phyloP scores from a whole-genome alignment of 2,888 invertebrate species.

The Margaritifera margaritifera region DNA sequence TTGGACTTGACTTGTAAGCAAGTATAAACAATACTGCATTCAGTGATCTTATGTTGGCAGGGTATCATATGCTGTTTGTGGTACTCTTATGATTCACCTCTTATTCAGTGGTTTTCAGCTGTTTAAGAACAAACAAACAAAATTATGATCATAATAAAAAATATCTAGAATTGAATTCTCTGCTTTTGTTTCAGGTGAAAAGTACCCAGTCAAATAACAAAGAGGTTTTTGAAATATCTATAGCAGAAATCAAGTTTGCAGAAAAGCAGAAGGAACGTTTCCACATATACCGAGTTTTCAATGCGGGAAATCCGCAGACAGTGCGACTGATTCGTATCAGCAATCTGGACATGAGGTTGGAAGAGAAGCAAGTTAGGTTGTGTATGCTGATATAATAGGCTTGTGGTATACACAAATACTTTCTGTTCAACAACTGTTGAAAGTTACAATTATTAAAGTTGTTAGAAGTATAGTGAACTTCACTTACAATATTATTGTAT shows the following conservation, averaged over 20 bases:
- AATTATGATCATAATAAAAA: constrained; percentile 42
- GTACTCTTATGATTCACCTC: no score
- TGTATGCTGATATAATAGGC: constrained; percentile 55
- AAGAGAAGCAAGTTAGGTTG: constrained; percentile 56
- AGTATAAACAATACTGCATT: no score
- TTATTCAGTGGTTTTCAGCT: no score
- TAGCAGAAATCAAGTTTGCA: constrained; percentile 65
- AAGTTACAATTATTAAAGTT: no score
- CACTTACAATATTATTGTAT: no score
- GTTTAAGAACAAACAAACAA: constrained; percentile 7
- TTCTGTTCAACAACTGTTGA: not conserved
- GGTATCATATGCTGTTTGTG: no score
- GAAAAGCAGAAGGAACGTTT: constrained; percentile 53
- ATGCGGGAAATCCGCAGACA: constrained; percentile 55
- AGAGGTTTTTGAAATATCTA: constrained; percentile 67
- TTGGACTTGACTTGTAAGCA: no score
- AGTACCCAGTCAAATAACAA: constrained; percentile 60
- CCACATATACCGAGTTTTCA: constrained; percentile 67
- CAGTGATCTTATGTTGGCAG: no score
- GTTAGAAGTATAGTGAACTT: no score
- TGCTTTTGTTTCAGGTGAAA: constrained; percentile 35
- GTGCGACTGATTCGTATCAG: constrained; percentile 59
- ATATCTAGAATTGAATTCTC: constrained; percentile 7
- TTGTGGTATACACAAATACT: not conserved
- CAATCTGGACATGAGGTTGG: constrained; percentile 58